Evolutionary conservation across 1,140 invertebrate genomes (phyloP).

Genomic region (Drosophila mojavensis): DNA sequence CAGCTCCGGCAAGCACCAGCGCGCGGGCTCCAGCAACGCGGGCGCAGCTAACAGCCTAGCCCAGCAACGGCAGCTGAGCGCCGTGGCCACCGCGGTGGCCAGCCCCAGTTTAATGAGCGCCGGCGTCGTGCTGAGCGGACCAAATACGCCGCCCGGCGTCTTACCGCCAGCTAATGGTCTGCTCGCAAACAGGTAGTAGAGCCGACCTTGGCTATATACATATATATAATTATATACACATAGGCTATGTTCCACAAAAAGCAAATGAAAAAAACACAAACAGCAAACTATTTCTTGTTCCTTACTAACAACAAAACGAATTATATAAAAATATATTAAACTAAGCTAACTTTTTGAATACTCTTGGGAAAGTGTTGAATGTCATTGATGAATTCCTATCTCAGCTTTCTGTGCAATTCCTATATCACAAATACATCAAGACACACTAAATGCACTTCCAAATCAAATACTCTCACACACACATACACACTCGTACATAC

Average conservation of each 20-base stretch:
- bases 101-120: constrained; percentile 41
- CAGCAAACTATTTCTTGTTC: constrained; percentile 77
- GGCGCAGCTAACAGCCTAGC: constrained; percentile 12
- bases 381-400: constrained; percentile 77
- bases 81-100: constrained; percentile 35
- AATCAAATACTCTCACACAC: constrained; percentile 62
- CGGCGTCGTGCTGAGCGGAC: constrained; percentile 62
- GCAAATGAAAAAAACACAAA: constrained; percentile 15
- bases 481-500: constrained; percentile 65
- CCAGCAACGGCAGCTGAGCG: constrained; percentile 55
- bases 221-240: not conserved
- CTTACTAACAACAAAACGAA: constrained; percentile 62
- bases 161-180: constrained; percentile 78
- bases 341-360: constrained; percentile 57
- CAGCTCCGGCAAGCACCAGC: constrained; percentile 66
- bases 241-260: constrained; percentile 23
- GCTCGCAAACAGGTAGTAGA: constrained; percentile 75
- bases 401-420: constrained; percentile 81
- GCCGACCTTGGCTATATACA: constrained; percentile 3
- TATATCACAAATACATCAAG: constrained; percentile 53
- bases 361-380: constrained; percentile 48
- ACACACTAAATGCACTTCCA: constrained; percentile 63
- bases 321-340: constrained; percentile 13
- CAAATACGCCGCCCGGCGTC: constrained; percentile 62
- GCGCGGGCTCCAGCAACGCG: constrained; percentile 18